Conservation (phyloP, 2,113 vertebrate species). For the Ctenomys sociabilis region DNA sequence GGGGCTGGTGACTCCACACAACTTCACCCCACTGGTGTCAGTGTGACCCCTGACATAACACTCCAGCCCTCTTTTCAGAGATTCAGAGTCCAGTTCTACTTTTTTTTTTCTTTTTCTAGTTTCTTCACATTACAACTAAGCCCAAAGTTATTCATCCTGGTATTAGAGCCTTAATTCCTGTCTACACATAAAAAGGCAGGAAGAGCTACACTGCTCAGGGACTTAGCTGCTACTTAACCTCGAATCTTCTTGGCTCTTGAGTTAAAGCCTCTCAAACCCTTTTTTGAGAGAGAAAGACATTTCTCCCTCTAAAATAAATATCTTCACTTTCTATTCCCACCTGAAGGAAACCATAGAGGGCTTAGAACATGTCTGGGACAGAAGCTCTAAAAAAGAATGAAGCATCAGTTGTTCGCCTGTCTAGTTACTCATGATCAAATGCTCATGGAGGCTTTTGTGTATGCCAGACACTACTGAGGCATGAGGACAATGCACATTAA, state of each 20-base stretch:
- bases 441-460: not conserved
- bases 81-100: not conserved
- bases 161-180: constrained; percentile 69
- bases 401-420: not conserved
- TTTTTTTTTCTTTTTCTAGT: not conserved
- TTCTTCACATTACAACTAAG: constrained; percentile 46
- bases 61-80: not conserved
- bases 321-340: not conserved
- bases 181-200: constrained; percentile 37
- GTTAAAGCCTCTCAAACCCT: constrained; percentile 63
- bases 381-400: not conserved
- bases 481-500: no score
- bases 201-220: not conserved
- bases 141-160: constrained; percentile 40
- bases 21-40: not conserved
- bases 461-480: not conserved
- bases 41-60: not conserved
- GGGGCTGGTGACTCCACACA: not conserved
- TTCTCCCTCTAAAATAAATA: constrained; percentile 67
- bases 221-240: constrained; percentile 70
- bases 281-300: constrained; percentile 63
- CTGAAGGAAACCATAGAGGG: not conserved
- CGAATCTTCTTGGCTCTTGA: constrained; percentile 62
- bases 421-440: not conserved
- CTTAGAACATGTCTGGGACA: not conserved